Base-by-base conservation (phyloP, 2,797 vertebrate species). In the Myotis vivesi region DNA sequence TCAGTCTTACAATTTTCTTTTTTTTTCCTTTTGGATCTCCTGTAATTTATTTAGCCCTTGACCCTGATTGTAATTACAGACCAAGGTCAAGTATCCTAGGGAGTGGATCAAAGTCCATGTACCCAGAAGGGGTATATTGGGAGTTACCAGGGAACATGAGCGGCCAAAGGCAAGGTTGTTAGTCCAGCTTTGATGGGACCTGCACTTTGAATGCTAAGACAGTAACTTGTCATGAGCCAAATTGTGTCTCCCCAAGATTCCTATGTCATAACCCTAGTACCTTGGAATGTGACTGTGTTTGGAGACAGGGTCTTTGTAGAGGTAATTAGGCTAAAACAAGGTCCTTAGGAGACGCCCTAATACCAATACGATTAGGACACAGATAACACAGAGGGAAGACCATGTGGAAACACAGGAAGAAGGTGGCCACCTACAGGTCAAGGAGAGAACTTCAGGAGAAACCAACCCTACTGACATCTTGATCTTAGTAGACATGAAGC, bases 1-100 rank as follows among this genome's bases (percentile, higher is more conserved):
- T 59, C 57, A 22, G 44, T 71, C 68, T 80, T 81, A 59, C 1
- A 82, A 33, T 73, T 76, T 73, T 87, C 83, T 73, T 77, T 62
- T 33, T 41, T 79, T 4, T 4, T 5, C 1, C 22, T 38, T 41
- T 9, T 9, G 0, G 36, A 49, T 68, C 25, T 87, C 28, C 13
- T 59, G 44, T 81, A 69, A 95, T 38, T 62, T 73, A 95, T 38
- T 62, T 73, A 81, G 62, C 55, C 59, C 83, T 92, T 77, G 57
- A 77, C 68, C 22, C n/a, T 81, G 44, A 80, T 51, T 92, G 93
- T 92, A 95, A 94, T 90, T 69, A 85, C 49, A 92, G 66, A 55
- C 46, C 46, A 68, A 20, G 11, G 41, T 62, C 25, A 62, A 69
- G 66, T 49, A 55, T 75, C 73, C 51, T 23, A 3, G 33, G 15